phyloP scores from a whole-genome alignment of 2,113 vertebrate species.

The Gymnorhina tibicen region DNA sequence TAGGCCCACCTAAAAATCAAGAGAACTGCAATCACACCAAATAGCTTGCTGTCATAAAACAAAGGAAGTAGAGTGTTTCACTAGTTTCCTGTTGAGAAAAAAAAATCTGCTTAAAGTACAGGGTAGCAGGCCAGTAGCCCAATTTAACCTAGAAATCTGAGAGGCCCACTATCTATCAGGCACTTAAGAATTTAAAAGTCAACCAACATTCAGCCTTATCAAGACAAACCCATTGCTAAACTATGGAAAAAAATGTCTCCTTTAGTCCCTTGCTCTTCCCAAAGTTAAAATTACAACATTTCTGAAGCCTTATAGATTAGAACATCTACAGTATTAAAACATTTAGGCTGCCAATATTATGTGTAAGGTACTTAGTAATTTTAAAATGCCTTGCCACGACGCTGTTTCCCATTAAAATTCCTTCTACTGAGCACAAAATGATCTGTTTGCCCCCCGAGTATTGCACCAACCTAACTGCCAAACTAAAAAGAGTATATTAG shows the following conservation, averaged over 20 bases:
- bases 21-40: background rate
- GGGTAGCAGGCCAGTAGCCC: background rate
- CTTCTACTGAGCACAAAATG: rapidly evolving
- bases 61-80: background rate
- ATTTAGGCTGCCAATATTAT: rapidly evolving
- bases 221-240: background rate
- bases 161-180: background rate
- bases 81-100: background rate
- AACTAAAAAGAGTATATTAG: background rate
- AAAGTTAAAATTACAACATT: background rate
- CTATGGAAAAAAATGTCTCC: background rate
- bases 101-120: background rate
- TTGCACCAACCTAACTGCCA: rapidly evolving
- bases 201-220: background rate
- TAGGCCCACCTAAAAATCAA: background rate
- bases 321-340: rapidly evolving
- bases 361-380: rapidly evolving
- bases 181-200: background rate
- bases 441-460: rapidly evolving
- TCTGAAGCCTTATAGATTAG: background rate
- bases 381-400: rapidly evolving
- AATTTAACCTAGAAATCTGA: background rate
- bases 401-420: background rate
- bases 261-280: background rate
- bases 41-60: background rate